Conservation (phyloP, 2,888 invertebrate species). For the Meliscaeva auricollis region DNA sequence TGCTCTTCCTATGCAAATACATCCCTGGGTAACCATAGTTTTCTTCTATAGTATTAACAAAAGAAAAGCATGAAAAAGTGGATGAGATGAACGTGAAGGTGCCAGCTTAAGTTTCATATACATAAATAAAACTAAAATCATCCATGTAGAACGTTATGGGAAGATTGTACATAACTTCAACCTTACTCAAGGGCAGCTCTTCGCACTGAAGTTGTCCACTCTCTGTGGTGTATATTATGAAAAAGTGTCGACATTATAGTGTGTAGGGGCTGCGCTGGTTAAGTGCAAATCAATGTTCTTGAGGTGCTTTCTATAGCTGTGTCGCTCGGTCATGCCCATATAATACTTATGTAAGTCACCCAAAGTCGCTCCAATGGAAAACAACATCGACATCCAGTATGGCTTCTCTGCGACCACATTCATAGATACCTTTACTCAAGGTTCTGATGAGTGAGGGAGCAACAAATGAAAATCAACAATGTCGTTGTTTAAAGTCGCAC, state of each 20-base stretch:
- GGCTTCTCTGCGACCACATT: constrained; percentile 32
- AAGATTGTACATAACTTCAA: constrained; percentile 5
- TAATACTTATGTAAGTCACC: constrained; percentile 28
- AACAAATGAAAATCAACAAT: constrained; percentile 62
- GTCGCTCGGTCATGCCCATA: constrained; percentile 26
- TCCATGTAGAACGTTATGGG: constrained; percentile 41
- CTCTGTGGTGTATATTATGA: not conserved
- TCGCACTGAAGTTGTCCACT: constrained; percentile 20
- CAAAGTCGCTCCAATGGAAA: constrained; percentile 1
- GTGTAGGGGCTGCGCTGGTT: constrained; percentile 38
- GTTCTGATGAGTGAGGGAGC: constrained; percentile 13
- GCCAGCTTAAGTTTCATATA: constrained; percentile 44
- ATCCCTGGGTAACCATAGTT: no score
- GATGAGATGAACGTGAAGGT: constrained; percentile 48
- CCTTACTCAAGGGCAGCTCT: constrained; percentile 62
- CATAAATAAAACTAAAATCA: not conserved
- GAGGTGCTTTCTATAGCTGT: constrained; percentile 21
- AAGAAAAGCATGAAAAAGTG: not conserved
- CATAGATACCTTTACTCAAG: constrained; percentile 9
- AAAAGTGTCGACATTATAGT: constrained; percentile 46
- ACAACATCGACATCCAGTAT: constrained; percentile 30
- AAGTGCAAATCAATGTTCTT: constrained; percentile 75
- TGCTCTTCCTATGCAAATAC: no score
- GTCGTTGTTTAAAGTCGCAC: constrained; percentile 26
- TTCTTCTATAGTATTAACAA: no score